These are phyloP conservation scores for Epizoanthus illoricatus DNA, from an alignment of 92 coral and sea anemone species.

Conservation along the genomic window DNA sequence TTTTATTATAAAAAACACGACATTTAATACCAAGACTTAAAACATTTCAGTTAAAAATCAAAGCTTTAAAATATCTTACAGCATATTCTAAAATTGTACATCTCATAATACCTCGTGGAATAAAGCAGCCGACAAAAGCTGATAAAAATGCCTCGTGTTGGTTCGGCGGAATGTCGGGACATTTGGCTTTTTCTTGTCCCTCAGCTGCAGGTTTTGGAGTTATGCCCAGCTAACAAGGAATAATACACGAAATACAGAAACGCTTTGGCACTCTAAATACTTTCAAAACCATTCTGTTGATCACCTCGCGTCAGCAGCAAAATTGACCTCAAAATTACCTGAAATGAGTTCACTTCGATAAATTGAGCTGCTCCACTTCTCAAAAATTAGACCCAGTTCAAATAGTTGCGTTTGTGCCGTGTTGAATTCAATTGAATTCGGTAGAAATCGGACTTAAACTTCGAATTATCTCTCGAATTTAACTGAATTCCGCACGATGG, in stretches of 20 bases:
- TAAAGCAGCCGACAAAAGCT: slow-evolving; percentile 34
- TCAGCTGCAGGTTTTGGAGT: background rate
- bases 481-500: too few relatives aligned
- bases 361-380: too few relatives aligned
- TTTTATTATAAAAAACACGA: slow-evolving; percentile 56
- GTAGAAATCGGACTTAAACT: too few relatives aligned
- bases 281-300: background rate
- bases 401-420: too few relatives aligned
- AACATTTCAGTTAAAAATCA: slow-evolving; percentile 65
- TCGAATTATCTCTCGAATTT: too few relatives aligned
- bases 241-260: background rate
- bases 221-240: background rate
- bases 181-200: background rate
- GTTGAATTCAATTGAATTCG: too few relatives aligned
- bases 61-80: slow-evolving; percentile 68
- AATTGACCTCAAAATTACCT: background rate
- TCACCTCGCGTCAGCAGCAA: background rate
- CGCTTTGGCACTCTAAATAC: background rate
- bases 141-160: slow-evolving; percentile 31
- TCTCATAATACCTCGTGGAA: slow-evolving; percentile 36
- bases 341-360: too few relatives aligned
- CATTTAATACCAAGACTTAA: slow-evolving; percentile 49
- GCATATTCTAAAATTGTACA: slow-evolving; percentile 66
- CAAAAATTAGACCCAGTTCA: too few relatives aligned
- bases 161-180: background rate